Percentiles rank a stretch among this genome's conserved stretches.
phyloP scores from a whole-genome alignment of 2,113 vertebrate genomes.

The Piaya cayana region DNA sequence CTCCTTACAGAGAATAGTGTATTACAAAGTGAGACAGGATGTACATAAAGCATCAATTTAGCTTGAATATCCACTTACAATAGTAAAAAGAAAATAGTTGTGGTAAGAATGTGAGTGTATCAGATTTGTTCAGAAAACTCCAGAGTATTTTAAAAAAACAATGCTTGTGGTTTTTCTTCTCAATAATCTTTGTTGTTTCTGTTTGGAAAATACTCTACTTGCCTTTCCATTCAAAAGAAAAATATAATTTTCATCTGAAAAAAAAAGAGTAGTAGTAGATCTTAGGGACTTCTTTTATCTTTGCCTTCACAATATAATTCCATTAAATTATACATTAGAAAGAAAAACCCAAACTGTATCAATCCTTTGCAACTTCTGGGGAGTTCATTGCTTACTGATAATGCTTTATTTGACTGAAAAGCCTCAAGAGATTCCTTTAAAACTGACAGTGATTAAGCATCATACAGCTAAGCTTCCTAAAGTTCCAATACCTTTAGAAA shows the following conservation, averaged over 20 bases:
- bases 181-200: constrained; percentile 43
- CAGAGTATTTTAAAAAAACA: constrained; percentile 37
- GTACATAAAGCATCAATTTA: constrained; percentile 75
- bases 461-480: background rate
- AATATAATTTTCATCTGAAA: background rate
- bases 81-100: constrained; percentile 57
- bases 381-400: background rate
- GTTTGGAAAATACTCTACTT: constrained; percentile 62
- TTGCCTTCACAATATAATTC: background rate
- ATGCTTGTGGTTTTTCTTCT: constrained; percentile 22
- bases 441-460: background rate
- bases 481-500: background rate
- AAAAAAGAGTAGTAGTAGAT: background rate
- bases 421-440: background rate
- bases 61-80: constrained; percentile 69
- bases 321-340: background rate
- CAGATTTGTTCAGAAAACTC: constrained; percentile 68
- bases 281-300: background rate
- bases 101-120: constrained; percentile 34
- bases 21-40: constrained; percentile 67
- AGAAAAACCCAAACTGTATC: background rate
- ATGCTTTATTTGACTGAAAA: background rate
- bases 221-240: constrained; percentile 24
- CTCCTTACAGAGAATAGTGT: constrained; percentile 64
- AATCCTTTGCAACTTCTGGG: background rate